Conservation (phyloP, 2,888 invertebrate species). For the Julus scandinavius region DNA sequence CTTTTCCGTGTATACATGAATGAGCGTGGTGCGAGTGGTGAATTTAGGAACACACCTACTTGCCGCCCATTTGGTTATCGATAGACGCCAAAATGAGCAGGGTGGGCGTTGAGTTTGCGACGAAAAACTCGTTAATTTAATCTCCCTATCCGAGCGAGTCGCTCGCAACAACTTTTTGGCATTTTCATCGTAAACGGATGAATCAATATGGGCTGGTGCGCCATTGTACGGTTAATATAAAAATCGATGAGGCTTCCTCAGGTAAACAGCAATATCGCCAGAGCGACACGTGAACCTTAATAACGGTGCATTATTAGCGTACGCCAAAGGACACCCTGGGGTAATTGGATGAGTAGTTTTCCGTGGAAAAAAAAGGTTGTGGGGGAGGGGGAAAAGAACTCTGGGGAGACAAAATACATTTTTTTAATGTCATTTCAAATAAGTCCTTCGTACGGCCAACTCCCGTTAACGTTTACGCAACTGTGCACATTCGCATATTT, state of each 20-base stretch:
- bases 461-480: not conserved
- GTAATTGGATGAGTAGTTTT: slow-evolving; percentile 9
- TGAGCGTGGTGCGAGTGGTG: not conserved
- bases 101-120: not conserved
- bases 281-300: not conserved
- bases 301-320: not conserved
- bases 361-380: not conserved
- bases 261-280: slow-evolving; percentile 10
- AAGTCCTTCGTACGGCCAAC: not conserved
- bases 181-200: slow-evolving; percentile 29
- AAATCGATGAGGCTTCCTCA: slow-evolving; percentile 29
- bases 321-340: slow-evolving; percentile 11
- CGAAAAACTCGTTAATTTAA: not conserved
- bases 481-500: not conserved
- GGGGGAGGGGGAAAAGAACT: not conserved
- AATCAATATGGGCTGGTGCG: slow-evolving; percentile 17
- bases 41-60: not conserved
- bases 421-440: not conserved
- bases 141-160: not conserved
- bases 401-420: too few relatives aligned
- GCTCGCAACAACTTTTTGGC: not conserved
- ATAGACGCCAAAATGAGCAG: not conserved
- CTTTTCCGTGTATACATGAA: not conserved
- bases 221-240: slow-evolving; percentile 29
- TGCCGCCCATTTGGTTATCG: not conserved